phyloP scores from a whole-genome alignment of 2,797 vertebrate genomes.

The Hirundo rustica region DNA sequence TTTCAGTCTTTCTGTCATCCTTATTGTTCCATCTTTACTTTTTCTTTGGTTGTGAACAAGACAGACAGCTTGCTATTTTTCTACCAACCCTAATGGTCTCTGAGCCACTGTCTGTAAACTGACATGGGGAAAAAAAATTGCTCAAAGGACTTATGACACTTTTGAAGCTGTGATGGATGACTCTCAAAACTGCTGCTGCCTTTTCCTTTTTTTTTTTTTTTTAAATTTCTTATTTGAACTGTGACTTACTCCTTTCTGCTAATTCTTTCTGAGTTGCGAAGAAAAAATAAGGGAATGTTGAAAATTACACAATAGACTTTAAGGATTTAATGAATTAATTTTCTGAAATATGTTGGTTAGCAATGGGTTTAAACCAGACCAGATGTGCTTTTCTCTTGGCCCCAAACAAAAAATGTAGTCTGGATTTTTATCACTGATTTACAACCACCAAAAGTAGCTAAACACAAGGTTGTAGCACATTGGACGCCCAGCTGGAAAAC shows the following conservation, averaged over 20 bases:
- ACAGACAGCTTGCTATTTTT: neutral
- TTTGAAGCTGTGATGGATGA: conserved; percentile 14
- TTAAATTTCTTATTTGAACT: neutral
- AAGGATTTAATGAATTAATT: neutral
- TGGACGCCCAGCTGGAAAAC: neutral
- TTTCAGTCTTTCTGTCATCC: neutral
- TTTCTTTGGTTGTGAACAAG: neutral
- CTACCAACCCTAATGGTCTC: neutral
- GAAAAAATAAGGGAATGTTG: neutral
- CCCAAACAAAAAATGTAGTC: neutral
- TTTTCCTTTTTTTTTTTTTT: neutral
- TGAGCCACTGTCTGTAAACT: neutral
- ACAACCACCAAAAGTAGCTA: neutral
- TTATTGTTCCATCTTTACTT: neutral
- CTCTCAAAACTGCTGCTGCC: conserved; percentile 4
- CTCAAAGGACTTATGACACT: conserved; percentile 23
- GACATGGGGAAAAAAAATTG: neutral
- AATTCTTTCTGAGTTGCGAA: neutral
- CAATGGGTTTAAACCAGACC: neutral
- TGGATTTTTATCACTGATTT: neutral
- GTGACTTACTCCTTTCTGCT: neutral
- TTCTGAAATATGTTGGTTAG: neutral
- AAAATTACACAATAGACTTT: neutral
- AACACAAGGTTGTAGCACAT: neutral
- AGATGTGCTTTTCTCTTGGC: neutral